phyloP scores from a whole-genome alignment of 1,140 invertebrate species.

The Hycleus cichorii region DNA sequence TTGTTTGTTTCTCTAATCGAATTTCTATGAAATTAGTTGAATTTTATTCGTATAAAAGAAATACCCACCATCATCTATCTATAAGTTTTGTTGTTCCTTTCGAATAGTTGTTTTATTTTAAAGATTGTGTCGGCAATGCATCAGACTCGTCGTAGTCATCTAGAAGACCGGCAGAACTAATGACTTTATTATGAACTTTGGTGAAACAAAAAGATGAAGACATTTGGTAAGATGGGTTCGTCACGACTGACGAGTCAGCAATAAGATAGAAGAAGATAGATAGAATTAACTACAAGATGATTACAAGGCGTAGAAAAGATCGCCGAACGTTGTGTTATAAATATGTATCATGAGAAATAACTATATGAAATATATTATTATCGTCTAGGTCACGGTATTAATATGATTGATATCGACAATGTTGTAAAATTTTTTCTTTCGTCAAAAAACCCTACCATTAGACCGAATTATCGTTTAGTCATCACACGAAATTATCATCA shows the following conservation, averaged over 20 bases:
- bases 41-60: too few species aligned
- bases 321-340: conserved; percentile 4
- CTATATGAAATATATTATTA: conserved; percentile 6
- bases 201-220: conserved; percentile 17
- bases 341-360: conserved; percentile 9
- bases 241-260: conserved; percentile 13
- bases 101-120: too few species aligned
- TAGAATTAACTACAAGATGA: conserved; percentile 8
- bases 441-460: too few species aligned
- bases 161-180: conserved; percentile 2
- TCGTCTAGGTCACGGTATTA: conserved; percentile 10
- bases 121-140: too few species aligned
- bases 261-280: not conserved
- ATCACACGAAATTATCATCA: not conserved
- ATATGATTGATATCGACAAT: not conserved
- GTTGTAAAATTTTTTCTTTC: not conserved
- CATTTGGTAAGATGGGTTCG: conserved; percentile 12
- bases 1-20: too few species aligned
- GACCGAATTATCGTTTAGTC: too few species aligned
- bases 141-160: too few species aligned
- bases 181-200: conserved; percentile 22
- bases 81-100: too few species aligned
- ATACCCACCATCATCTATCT: too few species aligned
- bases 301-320: conserved; percentile 17
- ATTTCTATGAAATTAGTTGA: too few species aligned